A percentile compares a stretch with the other conserved stretches of the same genome.
Evolutionary conservation across 2,797 vertebrate species (phyloP).

Genomic region (Hypotaenidia okinawae): DNA sequence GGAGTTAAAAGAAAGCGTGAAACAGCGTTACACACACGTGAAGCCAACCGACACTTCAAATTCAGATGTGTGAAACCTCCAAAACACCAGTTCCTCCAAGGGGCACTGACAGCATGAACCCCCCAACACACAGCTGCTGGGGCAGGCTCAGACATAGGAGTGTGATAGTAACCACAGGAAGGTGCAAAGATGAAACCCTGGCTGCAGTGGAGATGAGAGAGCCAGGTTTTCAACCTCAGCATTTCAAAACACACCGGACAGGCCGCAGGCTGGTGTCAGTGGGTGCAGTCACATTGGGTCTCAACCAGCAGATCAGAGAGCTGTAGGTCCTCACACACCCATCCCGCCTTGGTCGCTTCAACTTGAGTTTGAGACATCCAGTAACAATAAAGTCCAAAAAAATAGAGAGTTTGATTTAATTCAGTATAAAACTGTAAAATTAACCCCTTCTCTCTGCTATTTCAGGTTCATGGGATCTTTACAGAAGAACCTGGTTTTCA

Average conservation of each 20-base stretch:
- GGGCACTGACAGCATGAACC: neutral
- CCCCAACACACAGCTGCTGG: neutral
- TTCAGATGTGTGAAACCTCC: neutral
- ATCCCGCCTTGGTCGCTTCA: neutral
- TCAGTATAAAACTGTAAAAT: neutral
- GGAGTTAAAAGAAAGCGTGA: neutral
- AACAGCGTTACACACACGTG: neutral
- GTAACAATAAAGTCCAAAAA: neutral
- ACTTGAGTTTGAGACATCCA: neutral
- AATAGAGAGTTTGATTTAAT: neutral
- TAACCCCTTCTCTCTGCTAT: neutral
- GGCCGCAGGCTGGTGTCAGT: neutral
- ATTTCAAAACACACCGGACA: fast-evolving
- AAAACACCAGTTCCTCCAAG: neutral
- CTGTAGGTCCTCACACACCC: neutral
- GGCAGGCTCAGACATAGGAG: neutral
- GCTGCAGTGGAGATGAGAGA: fast-evolving
- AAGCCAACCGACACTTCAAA: fast-evolving
- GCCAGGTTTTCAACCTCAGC: neutral
- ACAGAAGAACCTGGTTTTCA: neutral
- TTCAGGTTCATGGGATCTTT: neutral
- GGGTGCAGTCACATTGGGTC: fast-evolving
- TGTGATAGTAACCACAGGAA: fast-evolving
- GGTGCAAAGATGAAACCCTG: neutral
- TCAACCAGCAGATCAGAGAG: neutral